Percentiles rank a stretch among this genome's conserved stretches.
phyloP scores from a whole-genome alignment of 1,140 invertebrate genomes.

The Andricus grossulariae region DNA sequence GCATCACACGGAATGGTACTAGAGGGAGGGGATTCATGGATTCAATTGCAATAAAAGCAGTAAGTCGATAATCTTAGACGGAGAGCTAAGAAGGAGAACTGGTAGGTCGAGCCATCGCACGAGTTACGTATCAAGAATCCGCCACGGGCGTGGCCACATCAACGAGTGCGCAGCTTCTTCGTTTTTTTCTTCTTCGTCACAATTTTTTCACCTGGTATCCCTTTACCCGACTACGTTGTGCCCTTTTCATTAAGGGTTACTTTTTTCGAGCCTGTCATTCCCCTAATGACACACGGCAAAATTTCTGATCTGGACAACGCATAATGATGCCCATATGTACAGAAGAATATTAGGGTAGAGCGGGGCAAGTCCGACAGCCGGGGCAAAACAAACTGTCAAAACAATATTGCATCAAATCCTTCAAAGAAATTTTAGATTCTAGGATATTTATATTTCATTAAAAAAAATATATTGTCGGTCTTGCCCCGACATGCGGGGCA shows the following conservation, averaged over 20 bases:
- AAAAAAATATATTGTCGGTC: no score
- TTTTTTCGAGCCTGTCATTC: neutral
- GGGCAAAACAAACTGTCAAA: no score
- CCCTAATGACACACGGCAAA: no score
- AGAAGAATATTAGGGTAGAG: no score
- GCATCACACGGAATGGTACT: slow-evolving; percentile 25
- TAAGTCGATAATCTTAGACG: slow-evolving; percentile 65
- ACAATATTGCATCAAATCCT: no score
- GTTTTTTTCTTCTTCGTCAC: slow-evolving; percentile 50
- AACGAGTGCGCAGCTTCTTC: slow-evolving; percentile 67
- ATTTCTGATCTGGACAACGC: no score
- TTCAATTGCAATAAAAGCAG: slow-evolving; percentile 75
- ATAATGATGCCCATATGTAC: no score
- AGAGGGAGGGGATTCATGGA: slow-evolving; percentile 53
- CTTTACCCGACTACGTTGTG: slow-evolving; percentile 37
- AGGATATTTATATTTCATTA: no score
- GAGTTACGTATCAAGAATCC: slow-evolving; percentile 76
- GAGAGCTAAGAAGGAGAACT: slow-evolving; percentile 57
- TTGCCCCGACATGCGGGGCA: no score
- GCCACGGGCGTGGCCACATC: slow-evolving; percentile 75
- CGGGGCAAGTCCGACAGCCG: no score
- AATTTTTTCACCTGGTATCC: slow-evolving; percentile 41
- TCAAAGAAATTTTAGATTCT: no score
- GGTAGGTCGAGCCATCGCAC: slow-evolving; percentile 75
- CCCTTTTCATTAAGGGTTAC: slow-evolving; percentile 43